Conservation (phyloP, 2,888 invertebrate genomes). For the Augiades crinisus region DNA sequence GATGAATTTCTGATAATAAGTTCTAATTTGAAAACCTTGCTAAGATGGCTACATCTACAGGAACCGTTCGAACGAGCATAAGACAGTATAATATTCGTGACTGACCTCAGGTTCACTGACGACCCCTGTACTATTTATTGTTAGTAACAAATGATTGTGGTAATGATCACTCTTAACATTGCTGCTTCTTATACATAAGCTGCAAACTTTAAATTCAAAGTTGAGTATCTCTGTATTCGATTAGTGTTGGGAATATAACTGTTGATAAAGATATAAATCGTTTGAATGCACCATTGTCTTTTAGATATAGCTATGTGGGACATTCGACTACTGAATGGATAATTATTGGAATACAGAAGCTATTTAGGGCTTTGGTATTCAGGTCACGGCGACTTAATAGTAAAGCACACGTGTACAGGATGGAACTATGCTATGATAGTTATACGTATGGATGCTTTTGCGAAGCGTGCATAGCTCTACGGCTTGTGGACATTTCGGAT, state of each 20-base stretch:
- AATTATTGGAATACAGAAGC: constrained; percentile 19
- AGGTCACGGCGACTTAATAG: constrained; percentile 7
- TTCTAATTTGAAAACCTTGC: too few relatives aligned
- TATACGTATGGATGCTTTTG: neutral
- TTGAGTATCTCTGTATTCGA: constrained; percentile 17
- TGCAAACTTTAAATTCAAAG: neutral
- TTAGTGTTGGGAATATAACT: constrained; percentile 49
- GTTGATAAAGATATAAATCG: constrained; percentile 37
- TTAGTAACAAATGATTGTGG: neutral
- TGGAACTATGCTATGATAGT: neutral
- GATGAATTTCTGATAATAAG: too few relatives aligned
- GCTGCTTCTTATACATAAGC: too few relatives aligned
- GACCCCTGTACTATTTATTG: too few relatives aligned
- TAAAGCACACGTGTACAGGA: neutral
- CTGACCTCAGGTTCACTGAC: too few relatives aligned
- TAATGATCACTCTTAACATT: too few relatives aligned
- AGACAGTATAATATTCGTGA: too few relatives aligned
- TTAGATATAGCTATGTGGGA: constrained; percentile 22
- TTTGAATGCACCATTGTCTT: constrained; percentile 35
- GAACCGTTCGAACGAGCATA: too few relatives aligned
- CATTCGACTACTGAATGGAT: constrained; percentile 15
- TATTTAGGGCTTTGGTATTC: constrained; percentile 11
- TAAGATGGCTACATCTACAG: too few relatives aligned
- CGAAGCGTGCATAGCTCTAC: too few relatives aligned
- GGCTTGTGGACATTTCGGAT: too few relatives aligned